phyloP scores from a whole-genome alignment of 2,113 vertebrate species.

The Syngnathus scovelli region DNA sequence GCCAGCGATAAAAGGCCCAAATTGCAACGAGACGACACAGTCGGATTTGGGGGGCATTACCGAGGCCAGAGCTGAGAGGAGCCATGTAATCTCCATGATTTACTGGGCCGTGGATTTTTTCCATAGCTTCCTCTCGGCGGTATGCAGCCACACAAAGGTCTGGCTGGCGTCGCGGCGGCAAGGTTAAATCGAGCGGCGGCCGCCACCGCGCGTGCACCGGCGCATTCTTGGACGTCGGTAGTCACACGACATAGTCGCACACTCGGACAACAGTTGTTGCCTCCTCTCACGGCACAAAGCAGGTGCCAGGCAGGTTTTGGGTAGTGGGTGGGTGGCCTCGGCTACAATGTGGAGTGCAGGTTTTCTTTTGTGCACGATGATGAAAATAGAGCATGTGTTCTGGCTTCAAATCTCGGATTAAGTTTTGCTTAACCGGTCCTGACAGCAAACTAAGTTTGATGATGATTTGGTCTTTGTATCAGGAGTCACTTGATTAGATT shows the following conservation, averaged over 20 bases:
- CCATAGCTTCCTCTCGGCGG: constrained; percentile 67
- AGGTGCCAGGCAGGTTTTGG: constrained; percentile 59
- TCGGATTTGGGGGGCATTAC: constrained; percentile 60
- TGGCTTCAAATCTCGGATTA: constrained; percentile 3
- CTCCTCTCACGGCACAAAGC: constrained; percentile 62
- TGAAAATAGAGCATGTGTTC: constrained; percentile 8
- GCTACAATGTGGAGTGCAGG: constrained; percentile 52
- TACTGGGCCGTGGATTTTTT: constrained; percentile 68
- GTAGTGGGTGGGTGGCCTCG: constrained; percentile 14
- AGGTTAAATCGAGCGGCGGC: constrained; percentile 64
- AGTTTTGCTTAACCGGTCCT: not conserved
- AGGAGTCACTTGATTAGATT: not conserved
- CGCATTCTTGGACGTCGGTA: constrained; percentile 39
- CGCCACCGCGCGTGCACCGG: constrained; percentile 47
- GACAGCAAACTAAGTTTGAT: no score
- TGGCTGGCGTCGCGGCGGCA: constrained; percentile 69
- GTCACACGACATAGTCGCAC: constrained; percentile 42
- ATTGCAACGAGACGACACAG: constrained; percentile 54
- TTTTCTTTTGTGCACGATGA: constrained; percentile 55
- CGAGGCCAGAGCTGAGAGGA: constrained; percentile 53
- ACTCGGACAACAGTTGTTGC: constrained; percentile 66
- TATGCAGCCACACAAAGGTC: constrained; percentile 69
- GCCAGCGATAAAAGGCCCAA: constrained; percentile 54
- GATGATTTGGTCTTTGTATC: no score
- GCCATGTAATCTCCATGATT: constrained; percentile 70